Conservation (phyloP, 2,113 vertebrate species). For the Fulmarus glacialis region DNA sequence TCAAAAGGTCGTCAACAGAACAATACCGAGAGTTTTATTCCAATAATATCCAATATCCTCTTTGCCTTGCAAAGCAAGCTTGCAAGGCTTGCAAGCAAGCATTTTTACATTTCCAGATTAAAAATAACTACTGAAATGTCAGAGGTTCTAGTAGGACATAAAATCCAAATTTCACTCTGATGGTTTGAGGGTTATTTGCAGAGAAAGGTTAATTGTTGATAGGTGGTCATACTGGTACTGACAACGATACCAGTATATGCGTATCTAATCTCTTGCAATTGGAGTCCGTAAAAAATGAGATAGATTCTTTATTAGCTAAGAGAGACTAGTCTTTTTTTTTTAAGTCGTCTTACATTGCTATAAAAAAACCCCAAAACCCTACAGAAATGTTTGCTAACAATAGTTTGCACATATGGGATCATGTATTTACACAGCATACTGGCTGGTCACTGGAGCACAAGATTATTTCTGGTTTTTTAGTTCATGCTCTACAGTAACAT, state of each 20-base stretch:
- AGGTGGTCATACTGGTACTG: not conserved
- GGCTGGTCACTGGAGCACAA: not conserved
- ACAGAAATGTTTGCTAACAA: not conserved
- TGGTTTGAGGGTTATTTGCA: not conserved
- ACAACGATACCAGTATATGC: rapidly evolving
- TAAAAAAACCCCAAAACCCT: not conserved
- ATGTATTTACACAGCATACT: not conserved
- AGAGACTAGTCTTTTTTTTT: not conserved
- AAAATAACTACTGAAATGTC: not conserved
- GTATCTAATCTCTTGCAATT: not conserved
- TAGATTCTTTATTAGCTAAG: not conserved
- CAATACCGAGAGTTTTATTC: rapidly evolving
- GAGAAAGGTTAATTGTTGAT: not conserved
- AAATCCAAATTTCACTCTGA: not conserved
- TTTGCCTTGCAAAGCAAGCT: not conserved
- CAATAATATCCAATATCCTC: not conserved
- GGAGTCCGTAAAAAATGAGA: not conserved
- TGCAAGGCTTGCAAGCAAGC: rapidly evolving
- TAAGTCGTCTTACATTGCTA: not conserved
- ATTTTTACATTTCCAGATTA: not conserved
- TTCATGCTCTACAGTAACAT: not conserved
- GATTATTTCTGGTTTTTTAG: not conserved
- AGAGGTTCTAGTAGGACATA: not conserved
- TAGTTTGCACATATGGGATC: not conserved
- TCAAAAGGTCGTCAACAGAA: not conserved